Evolutionary conservation across 2,888 invertebrate genomes (phyloP).

Genomic region (Rotaria sp.): DNA sequence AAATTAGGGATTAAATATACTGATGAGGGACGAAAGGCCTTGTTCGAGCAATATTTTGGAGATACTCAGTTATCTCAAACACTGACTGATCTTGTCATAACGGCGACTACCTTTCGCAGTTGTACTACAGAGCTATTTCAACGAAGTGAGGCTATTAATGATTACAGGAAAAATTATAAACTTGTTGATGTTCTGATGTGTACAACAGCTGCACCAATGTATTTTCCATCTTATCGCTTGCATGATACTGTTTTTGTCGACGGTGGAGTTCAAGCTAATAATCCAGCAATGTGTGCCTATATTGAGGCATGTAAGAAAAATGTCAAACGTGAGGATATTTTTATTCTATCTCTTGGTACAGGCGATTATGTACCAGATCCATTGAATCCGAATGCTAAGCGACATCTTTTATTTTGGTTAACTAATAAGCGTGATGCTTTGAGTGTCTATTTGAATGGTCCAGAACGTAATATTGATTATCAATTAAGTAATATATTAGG

Average conservation of each 20-base stretch:
- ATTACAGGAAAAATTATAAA: neutral
- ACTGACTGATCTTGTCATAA: neutral
- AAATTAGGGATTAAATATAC: no score
- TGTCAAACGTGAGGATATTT: neutral
- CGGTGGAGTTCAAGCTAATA: neutral
- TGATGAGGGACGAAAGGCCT: no score
- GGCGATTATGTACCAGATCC: neutral
- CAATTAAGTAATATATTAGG: neutral
- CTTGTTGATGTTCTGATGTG: neutral
- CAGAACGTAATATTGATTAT: neutral
- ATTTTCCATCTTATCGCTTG: neutral
- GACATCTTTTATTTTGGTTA: neutral
- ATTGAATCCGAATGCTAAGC: neutral
- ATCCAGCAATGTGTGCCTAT: neutral
- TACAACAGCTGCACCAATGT: neutral
- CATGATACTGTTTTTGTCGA: neutral
- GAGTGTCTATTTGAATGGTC: neutral
- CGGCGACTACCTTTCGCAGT: neutral
- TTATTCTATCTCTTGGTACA: neutral
- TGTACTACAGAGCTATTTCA: neutral
- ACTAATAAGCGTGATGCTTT: neutral
- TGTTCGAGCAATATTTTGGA: neutral
- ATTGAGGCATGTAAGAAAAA: neutral
- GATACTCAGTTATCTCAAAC: neutral
- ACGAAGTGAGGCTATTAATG: no score